phyloP scores from a whole-genome alignment of 2,797 vertebrate species.

The Synanceia verrucosa region DNA sequence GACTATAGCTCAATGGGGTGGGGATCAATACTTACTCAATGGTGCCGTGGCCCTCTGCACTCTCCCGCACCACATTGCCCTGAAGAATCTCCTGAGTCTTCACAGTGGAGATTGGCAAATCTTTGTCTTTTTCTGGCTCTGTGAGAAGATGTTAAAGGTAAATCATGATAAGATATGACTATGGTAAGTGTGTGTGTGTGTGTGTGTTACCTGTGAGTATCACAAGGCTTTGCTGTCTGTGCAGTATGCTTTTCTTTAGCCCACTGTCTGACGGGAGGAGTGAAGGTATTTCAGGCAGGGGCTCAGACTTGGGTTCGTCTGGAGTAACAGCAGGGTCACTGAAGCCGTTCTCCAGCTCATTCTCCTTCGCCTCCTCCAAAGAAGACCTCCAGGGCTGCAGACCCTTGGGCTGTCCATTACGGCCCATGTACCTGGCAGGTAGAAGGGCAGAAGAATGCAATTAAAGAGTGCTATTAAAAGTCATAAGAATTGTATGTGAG shows the following conservation, averaged over 20 bases:
- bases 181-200: neutral
- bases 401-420: conserved; percentile 28
- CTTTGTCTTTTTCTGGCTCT: conserved; percentile 75
- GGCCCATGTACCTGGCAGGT: conserved; percentile 68
- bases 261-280: conserved; percentile 58
- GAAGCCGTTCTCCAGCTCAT: conserved; percentile 56
- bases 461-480: neutral
- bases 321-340: conserved; percentile 65
- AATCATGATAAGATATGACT: conserved; percentile 11
- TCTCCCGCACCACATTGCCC: conserved; percentile 86
- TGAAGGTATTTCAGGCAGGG: conserved; percentile 69
- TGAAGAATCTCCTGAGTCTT: conserved; percentile 90
- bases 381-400: conserved; percentile 68
- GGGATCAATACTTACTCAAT: conserved; percentile 88
- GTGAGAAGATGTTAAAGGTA: conserved; percentile 24
- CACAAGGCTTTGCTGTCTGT: conserved; percentile 77
- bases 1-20: conserved; percentile 31
- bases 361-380: conserved; percentile 55
- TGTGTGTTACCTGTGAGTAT: conserved; percentile 76
- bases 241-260: conserved; percentile 63
- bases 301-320: conserved; percentile 77
- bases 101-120: conserved; percentile 85
- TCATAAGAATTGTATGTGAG: neutral
- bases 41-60: conserved; percentile 90
- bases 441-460: neutral